Percentiles rank a stretch among this genome's conserved stretches.
phyloP scores from a whole-genome alignment of 1,140 invertebrate species.

The Stenopsyche tienmushanensis region DNA sequence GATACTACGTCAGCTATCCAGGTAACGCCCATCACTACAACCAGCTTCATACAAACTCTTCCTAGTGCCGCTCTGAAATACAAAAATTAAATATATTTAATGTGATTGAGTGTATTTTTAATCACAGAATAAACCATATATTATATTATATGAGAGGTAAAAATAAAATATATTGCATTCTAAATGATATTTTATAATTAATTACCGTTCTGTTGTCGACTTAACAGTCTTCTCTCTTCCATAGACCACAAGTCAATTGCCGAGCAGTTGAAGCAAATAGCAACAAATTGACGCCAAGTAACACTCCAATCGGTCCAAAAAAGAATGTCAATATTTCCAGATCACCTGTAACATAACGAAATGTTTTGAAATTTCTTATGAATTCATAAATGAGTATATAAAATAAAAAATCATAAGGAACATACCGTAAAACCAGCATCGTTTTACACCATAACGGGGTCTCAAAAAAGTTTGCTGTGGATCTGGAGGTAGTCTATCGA shows the following conservation, averaged over 20 bases:
- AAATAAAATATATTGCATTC: neutral
- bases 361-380: too few species aligned
- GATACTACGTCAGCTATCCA: constrained; percentile 83
- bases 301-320: constrained; percentile 75
- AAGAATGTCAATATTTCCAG: constrained; percentile 79
- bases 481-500: constrained; percentile 65
- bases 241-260: constrained; percentile 81
- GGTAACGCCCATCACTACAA: constrained; percentile 83
- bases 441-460: constrained; percentile 71
- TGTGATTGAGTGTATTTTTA: too few species aligned
- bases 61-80: constrained; percentile 70
- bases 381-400: neutral
- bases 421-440: constrained; percentile 79
- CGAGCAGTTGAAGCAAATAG: constrained; percentile 78
- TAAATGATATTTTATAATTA: constrained; percentile 1
- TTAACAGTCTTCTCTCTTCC: constrained; percentile 85
- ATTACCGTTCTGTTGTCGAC: constrained; percentile 77
- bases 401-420: neutral
- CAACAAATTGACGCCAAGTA: constrained; percentile 73
- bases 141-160: neutral
- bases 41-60: constrained; percentile 77
- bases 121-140: too few species aligned
- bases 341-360: constrained; percentile 59
- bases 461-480: constrained; percentile 61
- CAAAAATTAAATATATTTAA: constrained; percentile 7